These are phyloP conservation scores for Sternarchorhynchus goeldii DNA, from an alignment of 2,797 vertebrate genomes.

Conservation along the genomic window DNA sequence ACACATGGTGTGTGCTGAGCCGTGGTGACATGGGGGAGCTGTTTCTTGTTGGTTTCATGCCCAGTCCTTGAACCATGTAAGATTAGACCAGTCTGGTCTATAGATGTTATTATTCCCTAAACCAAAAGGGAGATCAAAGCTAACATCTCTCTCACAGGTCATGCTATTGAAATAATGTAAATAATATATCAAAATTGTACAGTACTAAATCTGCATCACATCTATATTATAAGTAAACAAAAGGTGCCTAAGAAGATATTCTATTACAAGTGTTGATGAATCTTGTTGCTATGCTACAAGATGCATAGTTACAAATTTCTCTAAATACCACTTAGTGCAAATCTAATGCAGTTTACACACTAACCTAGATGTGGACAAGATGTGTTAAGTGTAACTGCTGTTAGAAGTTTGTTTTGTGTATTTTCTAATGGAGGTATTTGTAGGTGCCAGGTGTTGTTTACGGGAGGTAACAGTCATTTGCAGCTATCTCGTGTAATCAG, in stretches of 20 bases:
- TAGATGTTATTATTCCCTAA: neutral
- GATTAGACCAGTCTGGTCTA: neutral
- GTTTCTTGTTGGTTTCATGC: neutral
- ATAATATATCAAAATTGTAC: slow-evolving; percentile 2
- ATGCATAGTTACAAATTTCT: neutral
- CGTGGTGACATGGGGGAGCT: neutral
- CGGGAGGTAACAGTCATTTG: slow-evolving; percentile 48
- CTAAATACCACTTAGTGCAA: neutral
- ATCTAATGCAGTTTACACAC: neutral
- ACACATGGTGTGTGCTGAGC: neutral
- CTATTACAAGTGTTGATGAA: neutral
- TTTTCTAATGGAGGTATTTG: slow-evolving; percentile 22
- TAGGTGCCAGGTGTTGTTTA: slow-evolving; percentile 41
- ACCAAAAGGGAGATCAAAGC: neutral
- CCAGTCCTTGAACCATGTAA: neutral
- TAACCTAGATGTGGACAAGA: slow-evolving; percentile 1
- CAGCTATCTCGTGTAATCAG: slow-evolving; percentile 47
- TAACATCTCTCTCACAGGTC: too few species aligned
- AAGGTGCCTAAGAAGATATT: neutral
- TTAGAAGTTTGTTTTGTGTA: neutral
- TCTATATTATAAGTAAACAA: neutral
- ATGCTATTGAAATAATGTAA: neutral
- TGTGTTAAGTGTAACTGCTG: neutral
- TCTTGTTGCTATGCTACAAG: neutral
- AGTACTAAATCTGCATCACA: neutral